phyloP scores from a whole-genome alignment of 2,797 vertebrate genomes.

The Alca torda region DNA sequence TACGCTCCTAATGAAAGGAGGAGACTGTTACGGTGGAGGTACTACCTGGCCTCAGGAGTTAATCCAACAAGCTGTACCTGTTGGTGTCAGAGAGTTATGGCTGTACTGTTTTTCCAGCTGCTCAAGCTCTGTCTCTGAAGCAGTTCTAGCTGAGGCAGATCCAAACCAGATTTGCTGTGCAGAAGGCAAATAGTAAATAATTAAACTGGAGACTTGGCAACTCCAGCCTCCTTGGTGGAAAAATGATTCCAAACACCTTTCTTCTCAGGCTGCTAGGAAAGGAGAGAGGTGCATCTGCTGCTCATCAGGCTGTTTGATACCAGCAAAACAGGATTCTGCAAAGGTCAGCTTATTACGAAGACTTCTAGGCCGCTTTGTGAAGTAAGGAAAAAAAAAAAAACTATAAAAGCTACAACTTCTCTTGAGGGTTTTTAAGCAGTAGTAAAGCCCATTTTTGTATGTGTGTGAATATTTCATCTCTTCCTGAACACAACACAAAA shows the following conservation, averaged over 20 bases:
- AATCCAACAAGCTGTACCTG: neutral
- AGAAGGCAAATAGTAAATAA: neutral
- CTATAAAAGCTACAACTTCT: neutral
- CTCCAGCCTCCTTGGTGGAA: neutral
- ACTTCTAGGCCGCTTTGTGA: neutral
- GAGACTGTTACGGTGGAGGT: neutral
- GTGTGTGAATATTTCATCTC: neutral
- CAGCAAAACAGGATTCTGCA: neutral
- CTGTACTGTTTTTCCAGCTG: neutral
- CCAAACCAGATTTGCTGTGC: neutral
- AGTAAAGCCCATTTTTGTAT: neutral
- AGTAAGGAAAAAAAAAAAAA: neutral
- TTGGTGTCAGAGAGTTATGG: neutral
- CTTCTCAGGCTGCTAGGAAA: neutral
- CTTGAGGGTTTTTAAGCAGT: neutral
- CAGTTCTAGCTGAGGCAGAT: neutral
- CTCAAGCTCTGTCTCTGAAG: neutral
- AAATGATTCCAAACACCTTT: neutral
- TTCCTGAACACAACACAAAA: neutral
- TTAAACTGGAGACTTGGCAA: neutral
- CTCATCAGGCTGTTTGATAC: neutral
- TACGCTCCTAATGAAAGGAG: neutral
- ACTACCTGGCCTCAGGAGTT: neutral
- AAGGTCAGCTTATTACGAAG: neutral
- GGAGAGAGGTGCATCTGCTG: neutral